phyloP scores from a whole-genome alignment of 2,888 invertebrate genomes.

The Dione vanillae region DNA sequence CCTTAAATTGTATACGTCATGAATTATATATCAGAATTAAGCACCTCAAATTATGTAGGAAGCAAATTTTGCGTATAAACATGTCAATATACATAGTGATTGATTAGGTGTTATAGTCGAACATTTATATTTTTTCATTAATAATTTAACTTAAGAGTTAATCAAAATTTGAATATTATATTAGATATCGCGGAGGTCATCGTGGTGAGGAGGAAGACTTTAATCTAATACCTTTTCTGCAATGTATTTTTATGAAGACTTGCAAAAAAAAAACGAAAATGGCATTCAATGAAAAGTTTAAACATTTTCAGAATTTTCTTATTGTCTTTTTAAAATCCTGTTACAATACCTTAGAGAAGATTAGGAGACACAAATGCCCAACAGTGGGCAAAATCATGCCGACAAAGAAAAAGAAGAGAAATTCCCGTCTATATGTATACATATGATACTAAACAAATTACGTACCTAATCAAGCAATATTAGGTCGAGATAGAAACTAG shows the following conservation, averaged over 20 bases:
- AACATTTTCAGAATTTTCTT: no score
- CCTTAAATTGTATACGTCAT: no score
- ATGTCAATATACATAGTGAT: constrained; percentile 9
- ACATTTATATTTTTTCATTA: not conserved
- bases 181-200: not conserved
- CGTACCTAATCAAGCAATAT: constrained; percentile 60
- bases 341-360: no score
- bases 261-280: no score
- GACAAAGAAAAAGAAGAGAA: no score
- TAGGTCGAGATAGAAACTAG: constrained; percentile 73
- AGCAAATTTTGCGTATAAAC: not conserved
- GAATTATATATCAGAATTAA: constrained; percentile 5
- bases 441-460: constrained; percentile 38
- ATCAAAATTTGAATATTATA: not conserved
- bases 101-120: not conserved
- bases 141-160: not conserved
- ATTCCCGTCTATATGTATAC: constrained; percentile 25
- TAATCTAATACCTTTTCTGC: no score
- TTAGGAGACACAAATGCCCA: no score
- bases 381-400: no score
- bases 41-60: not conserved
- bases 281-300: no score
- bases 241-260: no score
- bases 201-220: not conserved
- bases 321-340: no score